Evolutionary conservation across 2,888 invertebrate species (phyloP), one percentile per base, ranked within the genome.

Genomic region (Netelia melanura): DNA sequence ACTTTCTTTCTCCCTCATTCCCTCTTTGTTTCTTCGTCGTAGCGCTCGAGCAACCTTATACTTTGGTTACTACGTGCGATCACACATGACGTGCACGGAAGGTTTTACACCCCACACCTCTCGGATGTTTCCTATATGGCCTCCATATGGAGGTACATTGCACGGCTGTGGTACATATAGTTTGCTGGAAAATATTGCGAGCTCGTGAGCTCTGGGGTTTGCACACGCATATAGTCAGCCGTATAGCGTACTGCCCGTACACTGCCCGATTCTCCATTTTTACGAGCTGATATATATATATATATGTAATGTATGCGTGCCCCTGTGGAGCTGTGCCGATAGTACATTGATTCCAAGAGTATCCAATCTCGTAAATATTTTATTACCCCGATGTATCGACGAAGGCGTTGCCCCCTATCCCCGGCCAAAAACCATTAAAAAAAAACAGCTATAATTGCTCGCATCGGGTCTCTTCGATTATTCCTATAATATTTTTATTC

Each of bases 361-460:
- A 64, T 74, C 67, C 64, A 75, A 56, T 43, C 67, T 68, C 61
- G 67, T 72, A 81, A 81, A 72, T 77, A 62, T 61, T 72, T 76
- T 72, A 81, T 80, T 52, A 62, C n/a, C 3, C 56, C 25, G 71
- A 44, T 62, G 23, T 11, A 77, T 75, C 54, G 43, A 64, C 21
- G 9, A n/a, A 67, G 30, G 30, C 52, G 17, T 65, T 68, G 52
- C 21, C 21, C 62, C 62, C 17, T 5, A 44, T 64, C 44, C 56
- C 54, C 8, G 6, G 14, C 21, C 17, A 10, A 17, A 54, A 48
- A 75, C 52, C n/a, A n/a, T 17, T 3, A 44, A 44, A 44, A 44
- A 56, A 64, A 43, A 44, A 58, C 14, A n/a, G 17, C 10, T 54
- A 17, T 52, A 67, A 56, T 61, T 52, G 25, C 30, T 65, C 21